Conservation (phyloP, 2,797 vertebrate genomes). For the Cryptoblepharus egeriae region DNA sequence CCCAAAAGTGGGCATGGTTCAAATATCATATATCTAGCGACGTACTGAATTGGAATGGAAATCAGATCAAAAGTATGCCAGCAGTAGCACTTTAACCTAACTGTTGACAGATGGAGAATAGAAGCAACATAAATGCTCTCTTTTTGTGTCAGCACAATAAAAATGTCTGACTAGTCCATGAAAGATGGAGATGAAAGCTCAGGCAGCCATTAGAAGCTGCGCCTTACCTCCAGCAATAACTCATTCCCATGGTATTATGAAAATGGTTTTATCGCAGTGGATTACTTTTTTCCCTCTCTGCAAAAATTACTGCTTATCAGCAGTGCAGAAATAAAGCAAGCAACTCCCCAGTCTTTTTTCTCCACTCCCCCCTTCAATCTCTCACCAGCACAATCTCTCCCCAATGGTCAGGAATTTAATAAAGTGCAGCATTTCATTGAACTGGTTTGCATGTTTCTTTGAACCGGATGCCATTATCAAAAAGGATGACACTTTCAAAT, state of each 20-base stretch:
- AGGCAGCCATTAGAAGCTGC: conserved; percentile 73
- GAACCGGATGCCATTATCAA: conserved; percentile 60
- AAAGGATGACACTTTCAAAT: conserved; percentile 53
- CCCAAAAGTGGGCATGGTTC: conserved; percentile 43
- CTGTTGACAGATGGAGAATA: conserved; percentile 80
- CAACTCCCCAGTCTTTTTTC: conserved; percentile 47
- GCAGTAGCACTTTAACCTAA: conserved; percentile 73
- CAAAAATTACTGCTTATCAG: conserved; percentile 80
- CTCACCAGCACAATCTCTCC: conserved; percentile 65
- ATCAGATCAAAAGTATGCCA: conserved; percentile 75
- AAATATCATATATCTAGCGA: conserved; percentile 41
- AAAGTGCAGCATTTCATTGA: conserved; percentile 74
- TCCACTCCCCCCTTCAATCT: conserved; percentile 18
- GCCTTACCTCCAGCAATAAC: conserved; percentile 74
- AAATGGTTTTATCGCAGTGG: conserved; percentile 78
- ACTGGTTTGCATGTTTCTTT: conserved; percentile 67
- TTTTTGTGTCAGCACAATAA: conserved; percentile 80
- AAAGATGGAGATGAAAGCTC: conserved; percentile 77
- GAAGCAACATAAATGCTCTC: conserved; percentile 75
- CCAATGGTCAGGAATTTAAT: conserved; percentile 71
- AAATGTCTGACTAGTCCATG: conserved; percentile 76
- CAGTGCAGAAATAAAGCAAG: conserved; percentile 75
- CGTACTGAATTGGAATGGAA: conserved; percentile 54
- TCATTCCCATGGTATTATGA: conserved; percentile 76
- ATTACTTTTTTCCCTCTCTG: conserved; percentile 72